Evolutionary conservation across 2,113 vertebrate genomes (phyloP), one percentile per base, ranked within the genome.

Genomic region (Puffinus mauretanicus): DNA sequence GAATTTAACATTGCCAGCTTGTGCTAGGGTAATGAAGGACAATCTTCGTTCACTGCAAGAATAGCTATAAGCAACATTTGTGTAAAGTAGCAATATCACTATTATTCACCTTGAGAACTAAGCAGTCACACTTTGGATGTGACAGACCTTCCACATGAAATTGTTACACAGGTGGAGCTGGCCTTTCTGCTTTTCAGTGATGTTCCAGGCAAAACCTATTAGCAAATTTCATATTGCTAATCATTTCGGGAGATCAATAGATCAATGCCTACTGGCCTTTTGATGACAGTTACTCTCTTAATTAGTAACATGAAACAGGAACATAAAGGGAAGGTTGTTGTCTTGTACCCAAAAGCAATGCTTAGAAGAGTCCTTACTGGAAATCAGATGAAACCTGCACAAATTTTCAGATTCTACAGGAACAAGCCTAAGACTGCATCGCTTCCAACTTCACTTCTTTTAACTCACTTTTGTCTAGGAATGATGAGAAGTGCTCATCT

Each of bases 181-280:
- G 61, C 57, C 61, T 90, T 93, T 94, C 49, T 67, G 21, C 47
- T 83, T 88, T 70, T 65, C 58, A 70, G 54, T 64, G 51, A 73
- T 38, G 60, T 73, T 81, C 42, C 51, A 86, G 47, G 34, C 34
- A 92, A 88, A 86, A 54, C 17, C 40, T 92, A 67, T 86, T 82
- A 91, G 18, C 64, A 88, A 86, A 86, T 88, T 94, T 90, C 32
- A 18, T 69, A 46, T 86, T 92, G 49, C 49, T 92, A 86, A 92
- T 95, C 86, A 66, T 83, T 81, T 88, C n/a, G 29, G 42, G 72
- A 95, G 69, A 91, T 86, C 80, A 94, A 78, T 64, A 88, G 60
- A 97, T 96, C 91, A 86, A 86, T 86, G 77, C 17, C 21, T 55
- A 70, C 83, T 86, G 91, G 82, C 67, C 55, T 95, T 94, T 86